Evolutionary conservation across 2,113 vertebrate genomes (phyloP).

Genomic region (Phaethornis superciliosus): DNA sequence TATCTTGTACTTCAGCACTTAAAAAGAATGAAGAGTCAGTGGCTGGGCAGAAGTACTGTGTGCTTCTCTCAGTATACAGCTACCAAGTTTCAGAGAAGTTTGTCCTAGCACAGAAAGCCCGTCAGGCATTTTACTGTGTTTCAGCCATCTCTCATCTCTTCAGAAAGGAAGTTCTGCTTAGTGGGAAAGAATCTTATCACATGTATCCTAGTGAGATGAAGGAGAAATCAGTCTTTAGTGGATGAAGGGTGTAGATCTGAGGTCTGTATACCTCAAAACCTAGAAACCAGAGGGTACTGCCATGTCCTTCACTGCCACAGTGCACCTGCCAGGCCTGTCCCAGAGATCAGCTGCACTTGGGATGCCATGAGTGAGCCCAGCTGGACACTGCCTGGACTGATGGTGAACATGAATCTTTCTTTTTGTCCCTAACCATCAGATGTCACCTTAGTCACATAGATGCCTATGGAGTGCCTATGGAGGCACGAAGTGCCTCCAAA

Average conservation of each 20-base stretch:
- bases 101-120: background rate
- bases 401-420: background rate
- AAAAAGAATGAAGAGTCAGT: background rate
- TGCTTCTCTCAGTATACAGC: background rate
- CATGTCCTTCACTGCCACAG: background rate
- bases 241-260: background rate
- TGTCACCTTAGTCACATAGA: background rate
- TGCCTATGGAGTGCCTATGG: too few species aligned
- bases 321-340: background rate
- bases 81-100: background rate
- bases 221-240: background rate
- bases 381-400: background rate
- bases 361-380: background rate
- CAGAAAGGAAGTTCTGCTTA: background rate
- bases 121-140: background rate
- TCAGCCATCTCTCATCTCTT: background rate
- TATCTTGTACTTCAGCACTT: background rate
- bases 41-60: accelerated
- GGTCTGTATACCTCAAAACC: background rate
- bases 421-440: background rate
- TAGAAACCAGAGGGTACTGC: background rate
- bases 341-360: background rate
- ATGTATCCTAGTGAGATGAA: background rate
- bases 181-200: background rate
- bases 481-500: background rate